Evolutionary conservation across 2,888 invertebrate species (phyloP).

Genomic region (Lasioglossum oenotherae): DNA sequence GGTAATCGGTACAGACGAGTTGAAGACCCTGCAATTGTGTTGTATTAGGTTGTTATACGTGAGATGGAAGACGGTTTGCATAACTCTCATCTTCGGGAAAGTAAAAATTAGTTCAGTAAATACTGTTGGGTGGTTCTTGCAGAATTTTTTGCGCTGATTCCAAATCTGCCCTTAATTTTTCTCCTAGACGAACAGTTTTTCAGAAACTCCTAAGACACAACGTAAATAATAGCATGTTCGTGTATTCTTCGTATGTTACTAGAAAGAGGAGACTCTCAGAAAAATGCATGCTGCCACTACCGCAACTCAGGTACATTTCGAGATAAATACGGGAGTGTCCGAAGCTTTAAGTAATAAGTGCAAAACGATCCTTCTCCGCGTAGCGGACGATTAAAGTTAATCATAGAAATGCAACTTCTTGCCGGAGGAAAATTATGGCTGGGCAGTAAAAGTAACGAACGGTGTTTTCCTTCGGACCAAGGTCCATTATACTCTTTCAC

Average conservation of each 20-base stretch:
- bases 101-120: too few relatives aligned
- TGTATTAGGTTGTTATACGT: neutral
- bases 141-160: too few relatives aligned
- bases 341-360: neutral
- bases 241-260: too few relatives aligned
- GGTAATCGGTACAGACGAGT: neutral
- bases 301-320: neutral
- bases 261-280: neutral
- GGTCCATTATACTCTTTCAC: conserved; percentile 9
- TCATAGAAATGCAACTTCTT: neutral
- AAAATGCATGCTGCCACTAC: neutral
- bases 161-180: too few relatives aligned
- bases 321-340: neutral
- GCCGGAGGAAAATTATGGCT: neutral
- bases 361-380: neutral
- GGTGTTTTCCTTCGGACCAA: conserved; percentile 12
- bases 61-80: neutral
- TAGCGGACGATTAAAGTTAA: conserved; percentile 1
- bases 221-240: too few relatives aligned
- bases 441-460: conserved; percentile 2
- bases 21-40: neutral
- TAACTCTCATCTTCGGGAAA: neutral
- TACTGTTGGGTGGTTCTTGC: too few relatives aligned
- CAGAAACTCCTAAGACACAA: too few relatives aligned
- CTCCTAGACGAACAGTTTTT: too few relatives aligned